phyloP scores from a whole-genome alignment of 37 sponge, comb jelly and placozoan genomes.

The Oscarella lobularis region DNA sequence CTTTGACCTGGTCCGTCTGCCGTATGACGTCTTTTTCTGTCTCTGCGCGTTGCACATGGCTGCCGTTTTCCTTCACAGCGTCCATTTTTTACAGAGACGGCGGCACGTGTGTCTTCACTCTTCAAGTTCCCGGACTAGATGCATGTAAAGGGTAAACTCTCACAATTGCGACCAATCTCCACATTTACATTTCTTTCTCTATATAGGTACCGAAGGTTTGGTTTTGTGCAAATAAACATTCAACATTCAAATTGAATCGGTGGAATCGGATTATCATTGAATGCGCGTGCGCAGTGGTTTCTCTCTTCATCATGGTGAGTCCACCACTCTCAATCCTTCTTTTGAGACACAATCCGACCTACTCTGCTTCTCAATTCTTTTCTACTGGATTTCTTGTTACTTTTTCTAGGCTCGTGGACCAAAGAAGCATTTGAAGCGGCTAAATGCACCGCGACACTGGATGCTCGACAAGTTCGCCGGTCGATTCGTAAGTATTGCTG shows the following conservation, averaged over 20 bases:
- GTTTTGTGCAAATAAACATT: not conserved
- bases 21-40: not conserved
- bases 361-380: too few species aligned
- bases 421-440: constrained; percentile 96
- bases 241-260: too few species aligned
- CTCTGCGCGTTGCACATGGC: not conserved
- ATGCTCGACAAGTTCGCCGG: constrained; percentile 98
- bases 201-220: not conserved
- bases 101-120: too few species aligned
- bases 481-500: constrained; percentile 55
- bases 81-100: too few species aligned
- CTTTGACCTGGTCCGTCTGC: constrained; percentile 9
- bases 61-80: too few species aligned
- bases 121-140: not conserved
- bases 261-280: not conserved
- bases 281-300: not conserved
- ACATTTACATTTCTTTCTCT: not conserved
- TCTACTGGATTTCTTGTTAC: too few species aligned
- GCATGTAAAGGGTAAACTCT: not conserved
- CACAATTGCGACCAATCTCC: not conserved
- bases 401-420: constrained; percentile 77
- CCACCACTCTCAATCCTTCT: too few species aligned
- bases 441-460: constrained; percentile 96
- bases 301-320: not conserved
- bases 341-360: too few species aligned